These are phyloP conservation scores for Phalacrocorax pelagicus DNA, from an alignment of 2,113 vertebrate genomes.

Conservation along the genomic window DNA sequence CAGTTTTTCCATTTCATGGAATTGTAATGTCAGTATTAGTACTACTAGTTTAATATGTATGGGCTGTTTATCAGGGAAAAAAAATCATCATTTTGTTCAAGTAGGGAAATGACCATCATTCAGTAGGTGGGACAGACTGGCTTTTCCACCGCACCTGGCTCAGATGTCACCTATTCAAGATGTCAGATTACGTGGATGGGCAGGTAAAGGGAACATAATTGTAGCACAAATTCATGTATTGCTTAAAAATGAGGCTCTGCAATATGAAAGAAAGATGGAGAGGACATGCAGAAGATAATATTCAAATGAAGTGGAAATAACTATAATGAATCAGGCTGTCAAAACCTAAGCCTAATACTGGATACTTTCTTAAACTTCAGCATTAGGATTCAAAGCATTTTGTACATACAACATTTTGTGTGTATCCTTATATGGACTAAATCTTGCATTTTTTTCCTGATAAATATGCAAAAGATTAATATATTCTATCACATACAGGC, in stretches of 20 bases:
- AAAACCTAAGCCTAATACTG: neutral
- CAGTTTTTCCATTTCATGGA: neutral
- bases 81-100: neutral
- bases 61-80: neutral
- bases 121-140: neutral
- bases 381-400: neutral
- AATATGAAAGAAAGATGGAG: neutral
- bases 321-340: neutral
- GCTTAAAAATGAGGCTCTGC: neutral
- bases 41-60: neutral
- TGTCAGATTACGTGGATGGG: neutral
- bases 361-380: neutral
- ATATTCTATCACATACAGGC: neutral
- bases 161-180: neutral
- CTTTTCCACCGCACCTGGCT: neutral
- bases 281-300: neutral
- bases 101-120: neutral
- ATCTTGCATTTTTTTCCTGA: neutral
- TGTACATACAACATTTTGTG: neutral
- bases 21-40: neutral
- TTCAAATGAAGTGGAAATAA: slow-evolving; percentile 7
- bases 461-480: neutral
- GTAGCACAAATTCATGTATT: neutral
- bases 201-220: neutral
- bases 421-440: neutral